Conservation (phyloP, 2,888 invertebrate genomes). For the Flexamia atlantica region DNA sequence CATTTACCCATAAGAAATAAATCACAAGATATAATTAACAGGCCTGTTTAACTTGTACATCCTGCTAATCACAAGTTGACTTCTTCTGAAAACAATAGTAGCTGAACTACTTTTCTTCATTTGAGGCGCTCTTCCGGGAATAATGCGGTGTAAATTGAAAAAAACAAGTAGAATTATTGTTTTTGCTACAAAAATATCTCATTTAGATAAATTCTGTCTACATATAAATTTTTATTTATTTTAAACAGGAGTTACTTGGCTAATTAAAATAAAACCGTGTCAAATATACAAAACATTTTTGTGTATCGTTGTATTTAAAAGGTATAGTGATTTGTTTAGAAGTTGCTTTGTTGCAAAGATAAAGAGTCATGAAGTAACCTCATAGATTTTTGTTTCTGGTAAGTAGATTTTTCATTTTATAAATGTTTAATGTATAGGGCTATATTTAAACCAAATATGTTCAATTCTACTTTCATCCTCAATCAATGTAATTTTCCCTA, state of each 20-base stretch:
- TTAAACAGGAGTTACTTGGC: conserved; percentile 38
- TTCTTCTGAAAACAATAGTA: background rate
- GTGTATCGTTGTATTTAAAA: background rate
- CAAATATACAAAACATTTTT: background rate
- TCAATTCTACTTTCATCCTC: too few relatives aligned
- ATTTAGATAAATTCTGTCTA: too few relatives aligned
- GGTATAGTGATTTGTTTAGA: background rate
- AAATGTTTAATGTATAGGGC: background rate
- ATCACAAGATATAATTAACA: too few relatives aligned
- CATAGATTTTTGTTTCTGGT: conserved; percentile 30
- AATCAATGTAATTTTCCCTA: too few relatives aligned
- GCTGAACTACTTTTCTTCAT: background rate
- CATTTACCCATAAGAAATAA: too few relatives aligned
- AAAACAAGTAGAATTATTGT: too few relatives aligned
- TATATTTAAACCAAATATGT: too few relatives aligned
- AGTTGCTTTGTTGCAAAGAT: background rate
- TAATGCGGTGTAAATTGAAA: too few relatives aligned
- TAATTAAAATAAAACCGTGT: background rate
- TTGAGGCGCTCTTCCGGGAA: background rate
- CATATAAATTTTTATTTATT: background rate
- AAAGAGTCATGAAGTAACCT: background rate
- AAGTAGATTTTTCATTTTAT: conserved; percentile 5
- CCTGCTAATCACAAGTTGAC: background rate
- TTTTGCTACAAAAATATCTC: too few relatives aligned
- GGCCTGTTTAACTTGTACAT: too few relatives aligned